Evolutionary conservation across 2,113 vertebrate species (phyloP).

Genomic region (Antechinus stuartii): DNA sequence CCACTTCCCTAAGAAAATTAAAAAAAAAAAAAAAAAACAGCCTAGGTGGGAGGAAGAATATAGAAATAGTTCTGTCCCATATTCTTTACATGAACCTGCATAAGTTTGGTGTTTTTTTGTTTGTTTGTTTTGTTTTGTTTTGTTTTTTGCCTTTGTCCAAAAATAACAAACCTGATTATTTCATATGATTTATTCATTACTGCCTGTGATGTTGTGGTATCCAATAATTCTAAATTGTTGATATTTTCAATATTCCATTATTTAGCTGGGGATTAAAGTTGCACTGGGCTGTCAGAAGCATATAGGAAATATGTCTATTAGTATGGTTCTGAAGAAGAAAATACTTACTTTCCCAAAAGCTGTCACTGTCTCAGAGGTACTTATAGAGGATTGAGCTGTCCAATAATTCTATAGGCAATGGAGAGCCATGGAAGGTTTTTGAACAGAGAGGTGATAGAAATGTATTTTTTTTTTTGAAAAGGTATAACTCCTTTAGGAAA

Average conservation of each 20-base stretch:
- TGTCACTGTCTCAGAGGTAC: neutral
- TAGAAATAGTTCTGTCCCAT: neutral
- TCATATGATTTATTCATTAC: neutral
- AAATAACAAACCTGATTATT: neutral
- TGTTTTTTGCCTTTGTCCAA: neutral
- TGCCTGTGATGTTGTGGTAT: neutral
- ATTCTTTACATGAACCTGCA: neutral
- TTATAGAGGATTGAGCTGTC: neutral
- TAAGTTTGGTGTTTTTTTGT: neutral
- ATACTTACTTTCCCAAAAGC: neutral
- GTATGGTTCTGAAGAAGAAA: neutral
- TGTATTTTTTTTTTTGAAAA: neutral
- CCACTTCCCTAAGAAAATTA: neutral
- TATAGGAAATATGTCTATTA: neutral
- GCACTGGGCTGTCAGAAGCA: neutral
- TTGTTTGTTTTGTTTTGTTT: neutral
- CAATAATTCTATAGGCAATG: neutral
- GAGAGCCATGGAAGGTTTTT: neutral
- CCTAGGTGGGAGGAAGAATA: neutral
- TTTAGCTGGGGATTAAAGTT: neutral
- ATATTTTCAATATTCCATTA: neutral
- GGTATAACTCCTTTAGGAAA: neutral
- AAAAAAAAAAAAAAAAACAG: neutral
- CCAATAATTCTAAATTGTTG: neutral
- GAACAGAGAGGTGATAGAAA: neutral